These are phyloP conservation scores for Drosophila maculinotata DNA, from an alignment of 2,888 invertebrate species.

Conservation along the genomic window DNA sequence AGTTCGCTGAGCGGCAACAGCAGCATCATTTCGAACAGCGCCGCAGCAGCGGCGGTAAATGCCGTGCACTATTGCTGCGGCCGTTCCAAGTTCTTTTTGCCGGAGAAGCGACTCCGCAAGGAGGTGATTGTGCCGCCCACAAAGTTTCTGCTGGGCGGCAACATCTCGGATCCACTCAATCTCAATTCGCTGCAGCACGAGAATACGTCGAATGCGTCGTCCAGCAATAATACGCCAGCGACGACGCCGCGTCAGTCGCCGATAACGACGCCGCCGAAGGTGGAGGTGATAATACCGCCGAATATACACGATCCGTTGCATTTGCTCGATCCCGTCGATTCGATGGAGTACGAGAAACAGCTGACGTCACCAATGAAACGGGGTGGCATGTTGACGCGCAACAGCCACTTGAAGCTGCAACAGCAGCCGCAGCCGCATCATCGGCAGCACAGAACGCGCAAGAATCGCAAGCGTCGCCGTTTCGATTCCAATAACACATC, in stretches of 20 bases:
- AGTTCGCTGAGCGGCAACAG: conserved; percentile 71
- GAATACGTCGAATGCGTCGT: conserved; percentile 88
- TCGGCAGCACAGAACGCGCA: conserved; percentile 86
- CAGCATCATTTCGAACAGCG: conserved; percentile 70
- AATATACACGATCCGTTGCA: conserved; percentile 97
- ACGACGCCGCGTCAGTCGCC: conserved; percentile 92
- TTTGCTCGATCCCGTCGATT: conserved; percentile 91
- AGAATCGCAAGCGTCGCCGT: conserved; percentile 86
- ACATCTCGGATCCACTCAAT: conserved; percentile 97
- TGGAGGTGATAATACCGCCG: conserved; percentile 96
- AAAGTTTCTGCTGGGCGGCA: conserved; percentile 95
- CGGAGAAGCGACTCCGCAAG: conserved; percentile 90
- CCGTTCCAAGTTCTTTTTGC: conserved; percentile 90
- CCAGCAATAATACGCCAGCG: conserved; percentile 90
- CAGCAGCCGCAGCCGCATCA: conserved; percentile 57
- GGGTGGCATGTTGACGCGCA: conserved; percentile 71
- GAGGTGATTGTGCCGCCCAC: conserved; percentile 94
- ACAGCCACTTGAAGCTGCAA: conserved; percentile 57
- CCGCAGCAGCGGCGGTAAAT: conserved; percentile 46
- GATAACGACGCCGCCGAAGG: conserved; percentile 87
- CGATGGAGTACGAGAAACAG: conserved; percentile 93
- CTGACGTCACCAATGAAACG: conserved; percentile 90
- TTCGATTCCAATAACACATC: conserved; percentile 80
- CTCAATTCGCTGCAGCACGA: conserved; percentile 95
- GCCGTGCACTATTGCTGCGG: conserved; percentile 82